Conservation (phyloP, 2,797 vertebrate genomes). For the Channallabes apus region DNA sequence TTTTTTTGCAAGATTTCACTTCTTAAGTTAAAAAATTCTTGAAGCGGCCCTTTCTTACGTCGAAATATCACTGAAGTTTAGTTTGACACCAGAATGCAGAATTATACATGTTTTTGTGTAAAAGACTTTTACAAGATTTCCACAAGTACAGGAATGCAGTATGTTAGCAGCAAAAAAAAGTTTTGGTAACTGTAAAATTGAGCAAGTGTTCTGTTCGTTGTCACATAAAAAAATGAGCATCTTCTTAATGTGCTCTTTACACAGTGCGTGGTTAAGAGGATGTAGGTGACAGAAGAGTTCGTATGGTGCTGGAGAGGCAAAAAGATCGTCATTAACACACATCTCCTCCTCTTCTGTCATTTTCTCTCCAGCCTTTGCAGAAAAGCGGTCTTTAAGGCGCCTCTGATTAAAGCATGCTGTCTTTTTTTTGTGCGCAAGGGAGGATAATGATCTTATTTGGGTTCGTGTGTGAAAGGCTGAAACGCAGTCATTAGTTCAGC, state of each 20-base stretch:
- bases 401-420: conserved; percentile 18
- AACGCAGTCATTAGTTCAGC: conserved; percentile 23
- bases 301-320: conserved; percentile 4
- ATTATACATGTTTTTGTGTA: background rate
- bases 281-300: background rate
- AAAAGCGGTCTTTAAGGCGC: conserved; percentile 22
- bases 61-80: too few relatives aligned
- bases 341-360: conserved; percentile 30
- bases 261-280: background rate
- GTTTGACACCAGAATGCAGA: background rate
- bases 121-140: background rate
- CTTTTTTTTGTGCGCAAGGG: conserved; percentile 1
- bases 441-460: conserved; percentile 29
- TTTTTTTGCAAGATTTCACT: too few relatives aligned
- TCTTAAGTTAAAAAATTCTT: too few relatives aligned
- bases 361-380: conserved; percentile 6
- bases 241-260: background rate
- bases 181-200: background rate
- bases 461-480: conserved; percentile 11
- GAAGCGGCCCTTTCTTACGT: too few relatives aligned
- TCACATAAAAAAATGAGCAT: background rate
- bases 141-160: background rate
- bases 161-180: background rate
- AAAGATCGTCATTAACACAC: conserved; percentile 29
- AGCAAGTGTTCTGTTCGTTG: background rate